Evolutionary conservation across 2,888 invertebrate species (phyloP).

Genomic region (Gari tellinella): DNA sequence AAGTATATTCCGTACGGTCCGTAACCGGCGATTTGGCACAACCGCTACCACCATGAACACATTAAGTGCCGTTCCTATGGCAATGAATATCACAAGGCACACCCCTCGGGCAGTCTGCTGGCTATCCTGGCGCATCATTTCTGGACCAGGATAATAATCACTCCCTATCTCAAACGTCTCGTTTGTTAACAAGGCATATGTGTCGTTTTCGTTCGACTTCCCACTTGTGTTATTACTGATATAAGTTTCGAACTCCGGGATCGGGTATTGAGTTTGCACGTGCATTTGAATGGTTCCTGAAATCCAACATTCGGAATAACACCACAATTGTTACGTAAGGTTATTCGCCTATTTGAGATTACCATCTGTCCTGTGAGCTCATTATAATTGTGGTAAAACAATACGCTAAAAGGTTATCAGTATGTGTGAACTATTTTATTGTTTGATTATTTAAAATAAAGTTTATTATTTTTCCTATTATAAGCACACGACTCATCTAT

Average conservation of each 20-base stretch:
- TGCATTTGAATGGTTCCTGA: conserved; percentile 29
- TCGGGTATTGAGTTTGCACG: conserved; percentile 40
- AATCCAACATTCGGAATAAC: too few species aligned
- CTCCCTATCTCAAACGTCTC: conserved; percentile 14
- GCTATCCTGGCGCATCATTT: conserved; percentile 16
- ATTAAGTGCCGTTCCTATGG: conserved; percentile 66
- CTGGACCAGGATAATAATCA: conserved; percentile 22
- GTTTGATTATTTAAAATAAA: too few species aligned
- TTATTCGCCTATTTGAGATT: too few species aligned
- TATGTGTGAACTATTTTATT: too few species aligned
- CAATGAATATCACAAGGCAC: conserved; percentile 63
- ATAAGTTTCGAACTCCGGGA: conserved; percentile 41
- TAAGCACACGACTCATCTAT: too few species aligned
- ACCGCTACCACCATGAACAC: conserved; percentile 71
- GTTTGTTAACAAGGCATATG: conserved; percentile 17
- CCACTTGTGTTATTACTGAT: conserved; percentile 41
- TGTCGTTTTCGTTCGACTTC: conserved; percentile 10
- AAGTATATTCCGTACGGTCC: conserved; percentile 72
- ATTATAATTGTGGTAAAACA: too few species aligned
- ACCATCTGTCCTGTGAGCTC: too few species aligned
- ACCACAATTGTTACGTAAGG: too few species aligned
- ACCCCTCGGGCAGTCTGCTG: conserved; percentile 62
- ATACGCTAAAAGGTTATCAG: too few species aligned
- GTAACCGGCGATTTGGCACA: conserved; percentile 69
- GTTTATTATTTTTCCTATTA: too few species aligned